Conservation (phyloP, 2,113 vertebrate species). For the Caretta caretta region DNA sequence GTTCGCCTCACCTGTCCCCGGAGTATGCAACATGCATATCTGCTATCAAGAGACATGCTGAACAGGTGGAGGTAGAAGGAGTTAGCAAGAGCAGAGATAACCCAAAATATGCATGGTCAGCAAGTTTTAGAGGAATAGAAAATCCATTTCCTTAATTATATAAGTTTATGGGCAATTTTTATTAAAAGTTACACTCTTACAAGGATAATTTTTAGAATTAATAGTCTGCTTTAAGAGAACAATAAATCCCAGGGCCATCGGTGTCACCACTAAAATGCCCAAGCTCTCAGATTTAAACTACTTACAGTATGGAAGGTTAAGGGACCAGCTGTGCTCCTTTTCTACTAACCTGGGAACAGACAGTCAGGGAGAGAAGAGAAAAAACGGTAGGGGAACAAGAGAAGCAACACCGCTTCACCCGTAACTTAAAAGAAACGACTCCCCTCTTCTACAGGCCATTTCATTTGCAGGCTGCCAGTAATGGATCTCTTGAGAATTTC, state of each 20-base stretch:
- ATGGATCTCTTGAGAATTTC: conserved; percentile 11
- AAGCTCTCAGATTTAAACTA: not conserved
- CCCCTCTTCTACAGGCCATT: not conserved
- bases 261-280: not conserved
- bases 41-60: not conserved
- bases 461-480: not conserved
- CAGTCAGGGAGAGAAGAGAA: not conserved
- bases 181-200: accelerated
- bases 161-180: not conserved
- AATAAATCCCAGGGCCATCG: not conserved
- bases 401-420: accelerated
- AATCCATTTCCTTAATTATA: not conserved
- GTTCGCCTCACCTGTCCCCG: not conserved
- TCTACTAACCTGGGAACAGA: not conserved
- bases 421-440: accelerated
- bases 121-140: not conserved
- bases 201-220: not conserved
- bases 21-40: not conserved
- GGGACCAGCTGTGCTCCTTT: not conserved
- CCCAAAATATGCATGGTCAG: accelerated
- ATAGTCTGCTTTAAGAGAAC: accelerated
- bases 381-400: not conserved
- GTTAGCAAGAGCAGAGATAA: conserved; percentile 38
- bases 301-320: not conserved
- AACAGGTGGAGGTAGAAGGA: not conserved